phyloP scores from a whole-genome alignment of 2,888 invertebrate species.

The Melinaea marsaeus region DNA sequence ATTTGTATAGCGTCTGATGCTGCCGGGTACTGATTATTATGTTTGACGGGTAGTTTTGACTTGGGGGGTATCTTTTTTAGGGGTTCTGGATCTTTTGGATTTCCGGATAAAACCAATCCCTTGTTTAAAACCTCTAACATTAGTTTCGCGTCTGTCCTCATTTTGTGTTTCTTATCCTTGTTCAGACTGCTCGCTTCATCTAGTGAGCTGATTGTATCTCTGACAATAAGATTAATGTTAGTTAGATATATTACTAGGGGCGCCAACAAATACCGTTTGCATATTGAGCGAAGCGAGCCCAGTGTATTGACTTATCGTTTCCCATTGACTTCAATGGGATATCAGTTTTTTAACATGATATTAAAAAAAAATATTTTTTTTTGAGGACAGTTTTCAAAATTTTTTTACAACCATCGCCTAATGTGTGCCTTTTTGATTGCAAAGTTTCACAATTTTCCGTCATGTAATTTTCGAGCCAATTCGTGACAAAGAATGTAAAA shows the following conservation, averaged over 20 bases:
- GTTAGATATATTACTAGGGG: background rate
- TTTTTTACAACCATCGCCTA: no score
- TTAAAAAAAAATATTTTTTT: no score
- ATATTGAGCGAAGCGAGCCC: no score
- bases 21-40: slow-evolving; percentile 69
- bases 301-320: no score
- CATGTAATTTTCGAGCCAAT: no score
- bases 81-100: slow-evolving; percentile 59
- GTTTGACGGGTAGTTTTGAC: slow-evolving; percentile 65
- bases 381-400: no score
- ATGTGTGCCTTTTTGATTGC: no score
- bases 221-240: slow-evolving; percentile 35
- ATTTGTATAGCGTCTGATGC: slow-evolving; percentile 82
- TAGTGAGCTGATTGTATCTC: slow-evolving; percentile 81
- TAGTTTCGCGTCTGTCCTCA: slow-evolving; percentile 81
- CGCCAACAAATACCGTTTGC: no score
- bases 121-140: slow-evolving; percentile 84
- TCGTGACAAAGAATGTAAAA: no score
- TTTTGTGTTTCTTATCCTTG: slow-evolving; percentile 79
- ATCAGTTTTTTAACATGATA: no score
- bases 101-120: slow-evolving; percentile 73
- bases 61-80: slow-evolving; percentile 56
- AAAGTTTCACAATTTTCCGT: no score
- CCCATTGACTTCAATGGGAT: no score
- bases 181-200: slow-evolving; percentile 81